Percentiles rank a stretch among this genome's conserved stretches.
Conservation (phyloP, 2,888 invertebrate species). For the Halictus quadricinctus region DNA sequence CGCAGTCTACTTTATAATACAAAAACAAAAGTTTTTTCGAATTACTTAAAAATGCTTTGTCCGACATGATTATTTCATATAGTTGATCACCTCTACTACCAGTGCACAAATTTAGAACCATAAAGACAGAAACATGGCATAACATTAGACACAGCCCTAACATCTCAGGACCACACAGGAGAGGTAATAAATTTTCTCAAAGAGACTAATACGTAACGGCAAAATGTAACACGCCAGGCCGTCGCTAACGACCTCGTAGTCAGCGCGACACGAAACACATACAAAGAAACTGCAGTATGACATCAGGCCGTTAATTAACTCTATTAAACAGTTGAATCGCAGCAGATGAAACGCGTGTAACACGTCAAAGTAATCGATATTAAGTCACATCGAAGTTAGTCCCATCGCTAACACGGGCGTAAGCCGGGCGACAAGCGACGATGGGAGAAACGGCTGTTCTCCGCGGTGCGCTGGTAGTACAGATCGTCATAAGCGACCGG, state of each 20-base stretch:
- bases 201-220: not conserved
- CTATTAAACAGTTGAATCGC: not conserved
- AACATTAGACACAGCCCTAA: not conserved
- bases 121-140: not conserved
- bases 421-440: constrained; percentile 38
- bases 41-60: too few species aligned
- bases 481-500: constrained; percentile 66
- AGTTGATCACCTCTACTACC: not conserved
- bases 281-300: not conserved
- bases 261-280: not conserved
- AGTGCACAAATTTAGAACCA: not conserved
- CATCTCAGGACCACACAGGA: not conserved
- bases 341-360: not conserved
- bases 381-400: not conserved
- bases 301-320: not conserved
- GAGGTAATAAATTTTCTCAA: not conserved
- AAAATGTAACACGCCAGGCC: not conserved
- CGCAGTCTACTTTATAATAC: too few species aligned
- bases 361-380: constrained; percentile 7
- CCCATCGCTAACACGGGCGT: constrained; percentile 23
- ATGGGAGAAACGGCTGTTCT: constrained; percentile 48
- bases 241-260: not conserved
- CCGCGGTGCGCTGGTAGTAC: constrained; percentile 51
- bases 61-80: too few species aligned
- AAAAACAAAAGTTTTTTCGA: too few species aligned